phyloP scores from a whole-genome alignment of 2,797 vertebrate genomes.

The Myotis pilosus region DNA sequence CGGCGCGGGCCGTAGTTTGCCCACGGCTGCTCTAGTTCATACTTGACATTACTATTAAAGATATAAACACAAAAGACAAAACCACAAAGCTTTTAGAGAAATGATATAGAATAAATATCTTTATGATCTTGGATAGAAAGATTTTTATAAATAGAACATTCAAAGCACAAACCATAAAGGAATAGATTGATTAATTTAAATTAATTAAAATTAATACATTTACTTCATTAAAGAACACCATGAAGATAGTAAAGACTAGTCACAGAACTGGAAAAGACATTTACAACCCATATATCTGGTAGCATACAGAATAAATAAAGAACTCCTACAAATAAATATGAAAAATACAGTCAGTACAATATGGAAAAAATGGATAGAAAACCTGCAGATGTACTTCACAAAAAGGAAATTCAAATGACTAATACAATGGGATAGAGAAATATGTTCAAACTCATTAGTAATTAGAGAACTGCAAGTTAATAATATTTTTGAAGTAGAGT shows the following conservation, averaged over 20 bases:
- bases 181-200: background rate
- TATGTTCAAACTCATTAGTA: background rate
- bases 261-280: background rate
- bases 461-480: background rate
- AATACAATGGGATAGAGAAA: background rate
- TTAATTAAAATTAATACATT: background rate
- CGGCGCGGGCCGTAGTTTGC: too few species aligned
- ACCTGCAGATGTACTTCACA: background rate
- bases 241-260: background rate
- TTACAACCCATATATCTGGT: background rate
- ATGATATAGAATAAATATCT: background rate
- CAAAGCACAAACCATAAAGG: background rate
- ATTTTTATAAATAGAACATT: background rate
- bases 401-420: background rate
- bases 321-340: background rate
- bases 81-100: background rate
- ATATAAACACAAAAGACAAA: background rate
- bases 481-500: background rate
- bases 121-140: background rate
- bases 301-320: background rate
- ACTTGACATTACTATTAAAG: background rate
- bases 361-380: background rate
- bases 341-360: background rate
- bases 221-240: background rate
- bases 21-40: background rate